phyloP scores from a whole-genome alignment of 1,140 invertebrate genomes.

The Drosophila miranda region DNA sequence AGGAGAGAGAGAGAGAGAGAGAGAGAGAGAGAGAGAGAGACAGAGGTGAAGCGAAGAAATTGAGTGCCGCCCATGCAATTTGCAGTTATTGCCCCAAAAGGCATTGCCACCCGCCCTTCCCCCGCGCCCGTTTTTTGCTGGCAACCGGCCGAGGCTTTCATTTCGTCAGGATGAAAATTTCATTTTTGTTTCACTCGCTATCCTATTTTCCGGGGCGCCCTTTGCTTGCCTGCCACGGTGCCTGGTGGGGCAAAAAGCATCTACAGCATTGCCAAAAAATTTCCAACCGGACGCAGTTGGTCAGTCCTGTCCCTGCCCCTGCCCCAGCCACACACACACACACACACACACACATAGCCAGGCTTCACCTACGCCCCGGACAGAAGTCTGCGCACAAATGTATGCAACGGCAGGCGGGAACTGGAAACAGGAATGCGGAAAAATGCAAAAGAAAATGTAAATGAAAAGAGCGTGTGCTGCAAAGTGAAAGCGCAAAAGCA shows the following conservation, averaged over 20 bases:
- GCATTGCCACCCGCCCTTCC: conserved; percentile 13
- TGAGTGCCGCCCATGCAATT: conserved; percentile 79
- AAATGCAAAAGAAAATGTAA: conserved; percentile 78
- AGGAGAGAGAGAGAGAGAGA: background rate
- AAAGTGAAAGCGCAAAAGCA: conserved; percentile 7
- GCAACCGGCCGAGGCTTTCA: conserved; percentile 67
- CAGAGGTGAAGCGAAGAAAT: conserved; percentile 44
- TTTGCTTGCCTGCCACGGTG: conserved; percentile 38
- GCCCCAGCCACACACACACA: background rate
- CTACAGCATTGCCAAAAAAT: conserved; percentile 72
- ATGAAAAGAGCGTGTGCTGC: conserved; percentile 59
- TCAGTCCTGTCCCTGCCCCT: conserved; percentile 37
- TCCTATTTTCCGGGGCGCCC: conserved; percentile 22
- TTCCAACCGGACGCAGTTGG: conserved; percentile 69
- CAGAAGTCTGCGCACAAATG: conserved; percentile 44
- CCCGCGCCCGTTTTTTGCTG: conserved; percentile 8
- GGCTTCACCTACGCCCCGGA: background rate
- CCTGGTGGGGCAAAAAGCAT: background rate
- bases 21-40: background rate
- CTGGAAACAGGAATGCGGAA: conserved; percentile 10
- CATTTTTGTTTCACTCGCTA: conserved; percentile 14
- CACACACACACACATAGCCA: no score
- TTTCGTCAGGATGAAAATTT: conserved; percentile 73
- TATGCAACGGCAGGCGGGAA: conserved; percentile 55
- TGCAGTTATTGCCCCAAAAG: conserved; percentile 70